Percentiles rank a stretch among this genome's conserved stretches.
These are phyloP conservation scores for Bellardia pandia DNA, from an alignment of 2,888 invertebrate genomes.

Conservation along the genomic window DNA sequence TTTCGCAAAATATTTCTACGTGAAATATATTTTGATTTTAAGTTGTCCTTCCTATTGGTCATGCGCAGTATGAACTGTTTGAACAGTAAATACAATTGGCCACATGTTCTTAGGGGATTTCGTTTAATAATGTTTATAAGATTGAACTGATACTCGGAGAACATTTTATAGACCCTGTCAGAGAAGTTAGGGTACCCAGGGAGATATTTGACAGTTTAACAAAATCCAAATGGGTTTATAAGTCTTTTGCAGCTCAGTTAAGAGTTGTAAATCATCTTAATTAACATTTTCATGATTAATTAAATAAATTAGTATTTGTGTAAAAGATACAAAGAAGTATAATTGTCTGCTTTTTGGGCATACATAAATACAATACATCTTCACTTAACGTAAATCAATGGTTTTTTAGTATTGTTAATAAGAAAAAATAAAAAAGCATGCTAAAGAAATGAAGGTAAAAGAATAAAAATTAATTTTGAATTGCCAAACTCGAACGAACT, in stretches of 20 bases:
- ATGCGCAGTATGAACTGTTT: constrained; percentile 75
- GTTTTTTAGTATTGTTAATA: no score
- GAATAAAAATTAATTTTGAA: no score
- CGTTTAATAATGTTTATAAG: constrained; percentile 73
- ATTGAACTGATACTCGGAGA: constrained; percentile 77
- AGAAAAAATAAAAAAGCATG: no score
- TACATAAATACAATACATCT: no score
- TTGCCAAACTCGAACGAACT: no score
- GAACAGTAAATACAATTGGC: constrained; percentile 82
- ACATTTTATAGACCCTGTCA: constrained; percentile 76
- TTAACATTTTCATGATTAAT: no score
- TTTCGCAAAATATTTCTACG: constrained; percentile 78
- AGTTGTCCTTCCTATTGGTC: constrained; percentile 59
- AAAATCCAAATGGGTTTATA: constrained; percentile 78
- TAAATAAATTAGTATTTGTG: no score
- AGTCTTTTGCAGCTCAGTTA: constrained; percentile 75
- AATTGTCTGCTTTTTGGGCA: no score
- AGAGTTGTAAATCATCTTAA: constrained; percentile 72
- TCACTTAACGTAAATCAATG: no score
- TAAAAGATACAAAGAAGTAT: no score
- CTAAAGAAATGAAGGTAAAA: no score
- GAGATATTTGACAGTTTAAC: constrained; percentile 76
- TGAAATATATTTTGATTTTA: constrained; percentile 76
- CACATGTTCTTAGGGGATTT: constrained; percentile 75
- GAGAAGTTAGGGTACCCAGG: constrained; percentile 73